Evolutionary conservation across 2,797 vertebrate genomes (phyloP).

Genomic region (Tolypeutes matacus): DNA sequence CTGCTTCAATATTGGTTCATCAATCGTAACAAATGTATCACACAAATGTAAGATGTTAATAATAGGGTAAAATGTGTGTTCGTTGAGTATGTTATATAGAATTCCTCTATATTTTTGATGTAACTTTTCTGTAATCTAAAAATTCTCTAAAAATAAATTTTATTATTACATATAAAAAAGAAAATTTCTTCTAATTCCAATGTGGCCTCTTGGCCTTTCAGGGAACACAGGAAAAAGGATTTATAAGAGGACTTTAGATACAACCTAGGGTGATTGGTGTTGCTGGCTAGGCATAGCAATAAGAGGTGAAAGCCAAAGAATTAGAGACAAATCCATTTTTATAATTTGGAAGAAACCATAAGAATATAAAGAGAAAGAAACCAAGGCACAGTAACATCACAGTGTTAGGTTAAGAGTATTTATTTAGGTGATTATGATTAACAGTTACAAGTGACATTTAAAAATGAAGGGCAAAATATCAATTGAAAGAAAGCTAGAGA

Average conservation of each 20-base stretch:
- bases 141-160: no score
- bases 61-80: no score
- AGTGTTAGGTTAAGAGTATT: background rate
- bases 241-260: background rate
- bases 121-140: no score
- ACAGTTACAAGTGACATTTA: background rate
- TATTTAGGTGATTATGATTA: background rate
- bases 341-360: background rate
- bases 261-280: background rate
- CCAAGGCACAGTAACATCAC: background rate
- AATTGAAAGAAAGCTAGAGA: no score
- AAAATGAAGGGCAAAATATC: background rate
- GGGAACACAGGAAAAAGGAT: background rate
- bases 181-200: background rate
- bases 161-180: background rate
- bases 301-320: background rate
- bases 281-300: background rate
- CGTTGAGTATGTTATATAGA: no score
- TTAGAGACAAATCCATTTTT: background rate
- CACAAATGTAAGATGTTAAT: no score
- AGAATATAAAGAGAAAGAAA: background rate
- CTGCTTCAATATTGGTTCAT: no score
- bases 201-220: background rate
- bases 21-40: no score
- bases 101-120: no score